phyloP scores from a whole-genome alignment of 2,797 vertebrate species.

The Sebastiscus albofasciatus region DNA sequence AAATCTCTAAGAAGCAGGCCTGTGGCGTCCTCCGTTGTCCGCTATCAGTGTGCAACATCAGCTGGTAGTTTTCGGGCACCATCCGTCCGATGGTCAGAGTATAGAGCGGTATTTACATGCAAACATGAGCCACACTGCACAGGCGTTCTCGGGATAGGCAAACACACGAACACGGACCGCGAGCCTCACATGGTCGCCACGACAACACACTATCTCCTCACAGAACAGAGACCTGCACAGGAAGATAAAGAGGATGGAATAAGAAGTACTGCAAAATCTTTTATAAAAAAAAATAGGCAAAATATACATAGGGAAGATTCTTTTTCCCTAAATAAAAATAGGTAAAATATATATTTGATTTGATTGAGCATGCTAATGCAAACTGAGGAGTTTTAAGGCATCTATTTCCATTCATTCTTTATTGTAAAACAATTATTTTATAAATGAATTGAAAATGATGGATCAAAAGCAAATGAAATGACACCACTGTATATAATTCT shows the following conservation, averaged over 20 bases:
- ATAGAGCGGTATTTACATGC: conserved; percentile 97
- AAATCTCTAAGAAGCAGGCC: neutral
- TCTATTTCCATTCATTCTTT: too few species aligned
- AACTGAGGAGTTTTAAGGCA: too few species aligned
- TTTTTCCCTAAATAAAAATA: neutral
- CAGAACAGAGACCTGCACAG: conserved; percentile 93
- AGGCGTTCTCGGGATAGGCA: conserved; percentile 91
- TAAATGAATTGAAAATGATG: too few species aligned
- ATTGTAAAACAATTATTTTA: too few species aligned
- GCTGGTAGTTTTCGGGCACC: neutral
- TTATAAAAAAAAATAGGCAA: neutral
- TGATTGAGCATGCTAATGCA: neutral
- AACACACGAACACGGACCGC: conserved; percentile 94
- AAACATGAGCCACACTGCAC: conserved; percentile 99
- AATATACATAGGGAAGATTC: neutral
- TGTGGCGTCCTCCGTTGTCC: neutral
- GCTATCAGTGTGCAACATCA: neutral
- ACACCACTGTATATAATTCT: too few species aligned
- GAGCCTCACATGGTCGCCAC: conserved; percentile 94
- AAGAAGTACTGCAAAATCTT: neutral
- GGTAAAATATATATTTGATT: neutral
- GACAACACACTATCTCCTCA: conserved; percentile 94
- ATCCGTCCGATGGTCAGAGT: conserved; percentile 77
- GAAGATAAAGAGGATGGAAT: conserved; percentile 18
- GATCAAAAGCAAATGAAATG: too few species aligned